Conservation (phyloP, 2,797 vertebrate species). For the Falco novaeseelandiae region DNA sequence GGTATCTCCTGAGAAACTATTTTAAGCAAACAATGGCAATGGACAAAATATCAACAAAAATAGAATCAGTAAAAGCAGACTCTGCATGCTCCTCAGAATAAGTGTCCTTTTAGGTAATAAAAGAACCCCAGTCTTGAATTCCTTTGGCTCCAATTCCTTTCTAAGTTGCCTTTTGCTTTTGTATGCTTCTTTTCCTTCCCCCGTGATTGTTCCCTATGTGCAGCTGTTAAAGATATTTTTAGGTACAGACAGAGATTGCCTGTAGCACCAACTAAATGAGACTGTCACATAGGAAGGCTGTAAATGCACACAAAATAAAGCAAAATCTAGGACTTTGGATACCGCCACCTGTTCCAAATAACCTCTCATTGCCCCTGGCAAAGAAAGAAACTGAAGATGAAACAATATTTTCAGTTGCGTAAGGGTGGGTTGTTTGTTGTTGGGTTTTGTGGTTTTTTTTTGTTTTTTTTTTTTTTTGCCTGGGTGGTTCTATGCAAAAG, state of each 20-base stretch:
- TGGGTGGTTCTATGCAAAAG: neutral
- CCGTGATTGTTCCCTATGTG: slow-evolving; percentile 34
- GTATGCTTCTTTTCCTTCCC: slow-evolving; percentile 12
- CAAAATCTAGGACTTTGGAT: slow-evolving; percentile 57
- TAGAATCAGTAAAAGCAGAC: slow-evolving; percentile 5
- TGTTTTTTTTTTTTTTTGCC: neutral
- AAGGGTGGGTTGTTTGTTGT: neutral
- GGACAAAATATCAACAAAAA: slow-evolving; percentile 43
- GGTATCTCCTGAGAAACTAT: slow-evolving; percentile 32
- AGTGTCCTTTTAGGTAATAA: slow-evolving; percentile 33
- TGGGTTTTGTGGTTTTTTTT: no score
- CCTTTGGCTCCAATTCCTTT: slow-evolving; percentile 48
- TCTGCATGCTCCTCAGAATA: neutral
- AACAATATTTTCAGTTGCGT: neutral
- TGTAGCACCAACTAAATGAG: slow-evolving; percentile 70
- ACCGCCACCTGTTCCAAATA: slow-evolving; percentile 56
- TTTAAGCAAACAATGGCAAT: slow-evolving; percentile 11
- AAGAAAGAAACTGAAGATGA: slow-evolving; percentile 32
- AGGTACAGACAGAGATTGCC: slow-evolving; percentile 70
- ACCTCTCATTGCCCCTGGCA: slow-evolving; percentile 18
- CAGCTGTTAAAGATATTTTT: slow-evolving; percentile 72
- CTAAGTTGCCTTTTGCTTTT: slow-evolving; percentile 55
- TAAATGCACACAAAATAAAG: slow-evolving; percentile 71
- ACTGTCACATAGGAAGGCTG: slow-evolving; percentile 68
- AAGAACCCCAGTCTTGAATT: slow-evolving; percentile 24